phyloP scores from a whole-genome alignment of 2,113 vertebrate species.

The Microcebus murinus region DNA sequence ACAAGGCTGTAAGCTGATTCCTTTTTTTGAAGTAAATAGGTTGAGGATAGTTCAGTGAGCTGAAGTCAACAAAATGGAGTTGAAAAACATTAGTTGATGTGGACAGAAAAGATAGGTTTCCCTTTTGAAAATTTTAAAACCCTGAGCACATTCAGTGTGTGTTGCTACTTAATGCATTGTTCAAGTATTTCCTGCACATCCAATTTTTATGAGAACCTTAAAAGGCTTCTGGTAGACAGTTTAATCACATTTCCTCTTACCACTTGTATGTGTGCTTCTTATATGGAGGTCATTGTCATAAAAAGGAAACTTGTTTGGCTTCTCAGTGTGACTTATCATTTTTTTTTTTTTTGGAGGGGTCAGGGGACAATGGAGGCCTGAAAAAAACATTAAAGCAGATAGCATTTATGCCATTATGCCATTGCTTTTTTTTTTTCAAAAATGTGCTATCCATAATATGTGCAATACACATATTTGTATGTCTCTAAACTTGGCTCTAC shows the following conservation, averaged over 20 bases:
- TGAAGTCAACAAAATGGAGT: slow-evolving; percentile 1
- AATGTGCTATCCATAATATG: background rate
- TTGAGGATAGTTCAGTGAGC: background rate
- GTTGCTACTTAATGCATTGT: slow-evolving; percentile 72
- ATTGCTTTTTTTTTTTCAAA: background rate
- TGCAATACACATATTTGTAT: background rate
- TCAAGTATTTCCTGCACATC: slow-evolving; percentile 78
- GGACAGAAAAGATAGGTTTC: slow-evolving; percentile 61
- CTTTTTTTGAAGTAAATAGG: background rate
- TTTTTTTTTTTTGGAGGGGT: background rate
- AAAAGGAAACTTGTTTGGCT: slow-evolving; percentile 40
- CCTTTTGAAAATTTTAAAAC: slow-evolving; percentile 75
- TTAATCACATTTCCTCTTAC: slow-evolving; percentile 77
- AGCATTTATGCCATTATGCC: background rate
- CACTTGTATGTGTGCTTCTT: slow-evolving; percentile 46
- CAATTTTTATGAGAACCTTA: slow-evolving; percentile 81
- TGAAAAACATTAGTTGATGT: slow-evolving; percentile 40
- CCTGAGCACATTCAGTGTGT: slow-evolving; percentile 61
- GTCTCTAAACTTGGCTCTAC: background rate
- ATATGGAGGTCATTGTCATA: slow-evolving; percentile 63
- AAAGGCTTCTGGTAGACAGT: slow-evolving; percentile 76
- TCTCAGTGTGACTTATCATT: background rate
- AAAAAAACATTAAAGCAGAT: background rate
- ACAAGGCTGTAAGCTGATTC: background rate
- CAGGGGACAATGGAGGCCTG: background rate